phyloP scores from a whole-genome alignment of 2,113 vertebrate genomes.

The Pantherophis guttatus region DNA sequence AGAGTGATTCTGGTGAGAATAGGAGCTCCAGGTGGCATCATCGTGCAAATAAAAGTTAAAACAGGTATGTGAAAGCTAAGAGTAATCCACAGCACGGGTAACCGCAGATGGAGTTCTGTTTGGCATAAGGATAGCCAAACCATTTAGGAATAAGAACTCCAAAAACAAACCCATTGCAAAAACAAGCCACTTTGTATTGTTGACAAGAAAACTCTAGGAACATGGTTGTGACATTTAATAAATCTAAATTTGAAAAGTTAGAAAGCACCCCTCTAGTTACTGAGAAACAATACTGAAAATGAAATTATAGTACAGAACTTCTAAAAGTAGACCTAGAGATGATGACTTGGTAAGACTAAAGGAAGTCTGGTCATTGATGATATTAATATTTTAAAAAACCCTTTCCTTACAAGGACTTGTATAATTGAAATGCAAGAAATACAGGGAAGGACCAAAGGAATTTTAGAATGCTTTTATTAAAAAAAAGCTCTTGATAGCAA shows the following conservation, averaged over 20 bases:
- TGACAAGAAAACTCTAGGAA: neutral
- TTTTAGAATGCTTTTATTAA: neutral
- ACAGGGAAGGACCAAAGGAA: neutral
- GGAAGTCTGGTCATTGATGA: neutral
- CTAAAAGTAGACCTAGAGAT: neutral
- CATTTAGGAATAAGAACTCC: neutral
- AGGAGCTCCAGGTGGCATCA: neutral
- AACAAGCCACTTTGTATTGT: neutral
- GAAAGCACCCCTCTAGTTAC: neutral
- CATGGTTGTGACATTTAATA: neutral
- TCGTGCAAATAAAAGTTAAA: neutral
- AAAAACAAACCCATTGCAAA: neutral
- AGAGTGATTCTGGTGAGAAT: neutral
- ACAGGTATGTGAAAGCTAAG: neutral
- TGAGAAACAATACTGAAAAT: neutral
- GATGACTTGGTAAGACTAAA: neutral
- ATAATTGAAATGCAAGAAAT: neutral
- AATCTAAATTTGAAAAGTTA: neutral
- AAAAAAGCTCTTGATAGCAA: neutral
- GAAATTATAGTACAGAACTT: neutral
- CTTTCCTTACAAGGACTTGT: neutral
- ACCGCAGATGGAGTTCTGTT: neutral
- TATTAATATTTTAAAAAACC: neutral
- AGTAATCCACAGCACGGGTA: neutral
- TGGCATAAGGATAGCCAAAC: neutral